Conservation (phyloP, 2,888 invertebrate genomes). For the Diloba caeruleocephala region DNA sequence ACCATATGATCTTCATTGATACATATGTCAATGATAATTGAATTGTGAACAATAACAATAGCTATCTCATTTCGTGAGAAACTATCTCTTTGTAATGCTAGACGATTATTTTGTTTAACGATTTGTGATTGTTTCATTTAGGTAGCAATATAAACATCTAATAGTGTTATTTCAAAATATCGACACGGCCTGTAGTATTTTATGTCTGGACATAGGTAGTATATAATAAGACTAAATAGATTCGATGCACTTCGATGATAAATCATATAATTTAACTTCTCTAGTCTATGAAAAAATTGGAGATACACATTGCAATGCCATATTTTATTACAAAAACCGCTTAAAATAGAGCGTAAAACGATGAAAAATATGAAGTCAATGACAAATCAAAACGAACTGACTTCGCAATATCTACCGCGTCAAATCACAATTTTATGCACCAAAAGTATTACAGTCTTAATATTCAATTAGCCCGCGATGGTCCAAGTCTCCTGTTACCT, state of each 20-base stretch:
- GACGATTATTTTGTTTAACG: background rate
- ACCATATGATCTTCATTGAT: too few species aligned
- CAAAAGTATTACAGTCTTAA: conserved; percentile 55
- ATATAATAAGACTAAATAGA: too few species aligned
- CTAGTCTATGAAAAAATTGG: too few species aligned
- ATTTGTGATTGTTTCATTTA: too few species aligned
- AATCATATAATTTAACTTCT: too few species aligned
- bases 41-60: conserved; percentile 2
- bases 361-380: conserved; percentile 37
- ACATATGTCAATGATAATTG: background rate
- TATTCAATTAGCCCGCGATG: conserved; percentile 65
- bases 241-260: too few species aligned
- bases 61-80: background rate
- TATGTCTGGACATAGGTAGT: too few species aligned
- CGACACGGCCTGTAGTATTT: too few species aligned
- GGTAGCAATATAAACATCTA: too few species aligned
- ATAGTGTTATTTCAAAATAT: too few species aligned
- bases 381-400: conserved; percentile 37
- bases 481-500: conserved; percentile 70
- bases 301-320: conserved; percentile 29
- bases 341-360: conserved; percentile 37
- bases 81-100: background rate
- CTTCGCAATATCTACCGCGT: conserved; percentile 44
- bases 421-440: conserved; percentile 52
- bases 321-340: conserved; percentile 15